These are phyloP conservation scores for Gallinago jamesoni DNA, from an alignment of 2,113 vertebrate species.

Conservation along the genomic window DNA sequence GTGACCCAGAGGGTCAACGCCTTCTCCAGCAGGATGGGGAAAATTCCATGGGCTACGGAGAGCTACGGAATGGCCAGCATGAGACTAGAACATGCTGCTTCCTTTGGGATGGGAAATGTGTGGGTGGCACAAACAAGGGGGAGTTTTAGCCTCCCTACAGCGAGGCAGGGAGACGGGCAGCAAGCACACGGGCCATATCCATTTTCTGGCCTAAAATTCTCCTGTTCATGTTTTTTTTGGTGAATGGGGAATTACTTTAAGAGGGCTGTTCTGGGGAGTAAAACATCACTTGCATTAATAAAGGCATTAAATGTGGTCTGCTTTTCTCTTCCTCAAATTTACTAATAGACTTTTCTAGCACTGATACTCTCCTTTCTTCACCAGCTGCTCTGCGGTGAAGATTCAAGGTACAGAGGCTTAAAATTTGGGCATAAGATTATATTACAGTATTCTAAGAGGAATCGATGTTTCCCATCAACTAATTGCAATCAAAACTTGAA, in stretches of 20 bases:
- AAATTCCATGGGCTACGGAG: not conserved
- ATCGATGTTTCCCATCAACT: not conserved
- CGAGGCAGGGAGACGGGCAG: accelerated
- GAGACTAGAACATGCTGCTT: not conserved
- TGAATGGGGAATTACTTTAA: not conserved
- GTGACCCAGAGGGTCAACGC: not conserved
- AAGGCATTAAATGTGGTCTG: not conserved
- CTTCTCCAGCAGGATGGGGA: not conserved
- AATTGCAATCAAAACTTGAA: not conserved
- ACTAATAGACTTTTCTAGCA: not conserved
- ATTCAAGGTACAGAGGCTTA: not conserved
- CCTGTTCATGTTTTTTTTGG: not conserved
- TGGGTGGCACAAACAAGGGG: not conserved
- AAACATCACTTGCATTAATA: not conserved
- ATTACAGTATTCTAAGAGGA: not conserved
- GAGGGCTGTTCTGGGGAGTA: not conserved
- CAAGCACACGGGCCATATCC: not conserved
- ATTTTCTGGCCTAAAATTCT: not conserved
- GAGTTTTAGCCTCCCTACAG: not conserved
- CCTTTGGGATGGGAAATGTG: not conserved
- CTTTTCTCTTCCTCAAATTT: not conserved
- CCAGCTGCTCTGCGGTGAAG: not conserved
- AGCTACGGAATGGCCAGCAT: not conserved
- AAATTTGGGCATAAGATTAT: not conserved
- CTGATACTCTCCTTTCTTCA: not conserved